Percentiles rank a stretch among this genome's conserved stretches.
These are phyloP conservation scores for Galendromus occidentalis DNA, from an alignment of 1,140 invertebrate species.

Conservation along the genomic window DNA sequence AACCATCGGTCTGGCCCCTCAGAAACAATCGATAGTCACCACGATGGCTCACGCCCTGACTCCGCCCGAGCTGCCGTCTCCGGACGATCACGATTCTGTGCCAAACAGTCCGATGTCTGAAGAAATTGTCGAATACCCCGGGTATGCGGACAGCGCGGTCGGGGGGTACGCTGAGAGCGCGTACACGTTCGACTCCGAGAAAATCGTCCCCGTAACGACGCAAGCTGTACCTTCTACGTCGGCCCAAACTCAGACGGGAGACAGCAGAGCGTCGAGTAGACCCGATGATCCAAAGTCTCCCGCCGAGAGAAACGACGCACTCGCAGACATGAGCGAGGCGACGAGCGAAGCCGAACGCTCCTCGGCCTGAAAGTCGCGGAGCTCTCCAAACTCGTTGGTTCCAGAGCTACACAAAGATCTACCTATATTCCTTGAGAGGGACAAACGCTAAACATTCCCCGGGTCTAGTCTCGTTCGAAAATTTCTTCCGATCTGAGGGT, in stretches of 20 bases:
- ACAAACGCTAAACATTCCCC: no score
- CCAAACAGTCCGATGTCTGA: constrained; percentile 4
- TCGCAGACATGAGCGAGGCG: not conserved
- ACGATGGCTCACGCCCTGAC: not conserved
- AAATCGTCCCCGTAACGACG: not conserved
- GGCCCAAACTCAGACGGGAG: not conserved
- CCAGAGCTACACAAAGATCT: no score
- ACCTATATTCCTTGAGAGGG: no score
- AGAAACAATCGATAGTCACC: not conserved
- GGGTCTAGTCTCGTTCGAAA: no score
- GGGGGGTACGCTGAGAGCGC: not conserved
- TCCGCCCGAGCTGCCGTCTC: not conserved
- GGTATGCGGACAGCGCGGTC: not conserved
- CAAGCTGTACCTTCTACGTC: not conserved
- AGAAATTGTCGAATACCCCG: not conserved
- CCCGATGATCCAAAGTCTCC: constrained; percentile 2
- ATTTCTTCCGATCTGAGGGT: no score
- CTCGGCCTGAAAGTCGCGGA: not conserved
- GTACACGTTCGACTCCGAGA: constrained; percentile 3
- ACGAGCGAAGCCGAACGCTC: not conserved
- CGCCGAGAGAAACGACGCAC: not conserved
- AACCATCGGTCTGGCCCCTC: not conserved
- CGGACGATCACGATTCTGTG: not conserved
- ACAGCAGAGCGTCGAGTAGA: not conserved
- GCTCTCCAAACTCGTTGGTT: no score